phyloP scores from a whole-genome alignment of 2,888 invertebrate genomes.

The Standfussiana lucernea region DNA sequence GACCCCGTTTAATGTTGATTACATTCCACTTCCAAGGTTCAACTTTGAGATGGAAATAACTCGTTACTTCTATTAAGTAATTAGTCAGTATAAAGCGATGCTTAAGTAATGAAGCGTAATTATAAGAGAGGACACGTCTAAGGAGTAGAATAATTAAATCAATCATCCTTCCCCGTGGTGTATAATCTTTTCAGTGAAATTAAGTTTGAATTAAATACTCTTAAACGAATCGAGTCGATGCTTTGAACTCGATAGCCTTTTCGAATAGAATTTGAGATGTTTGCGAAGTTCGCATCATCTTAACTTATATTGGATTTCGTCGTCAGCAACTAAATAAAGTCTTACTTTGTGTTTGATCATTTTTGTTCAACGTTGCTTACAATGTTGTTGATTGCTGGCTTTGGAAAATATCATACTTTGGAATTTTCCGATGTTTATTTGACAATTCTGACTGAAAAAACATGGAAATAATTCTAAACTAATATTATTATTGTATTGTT shows the following conservation, averaged over 20 bases:
- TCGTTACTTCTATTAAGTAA: constrained; percentile 90
- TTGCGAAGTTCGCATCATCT: constrained; percentile 74
- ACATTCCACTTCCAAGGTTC: constrained; percentile 81
- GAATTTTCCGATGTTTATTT: not conserved
- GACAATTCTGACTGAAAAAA: not conserved
- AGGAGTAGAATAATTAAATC: constrained; percentile 89
- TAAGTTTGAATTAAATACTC: constrained; percentile 87
- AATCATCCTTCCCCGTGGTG: constrained; percentile 87
- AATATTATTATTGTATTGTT: not conserved
- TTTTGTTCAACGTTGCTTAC: constrained; percentile 23
- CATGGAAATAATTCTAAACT: not conserved
- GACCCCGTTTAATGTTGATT: constrained; percentile 86
- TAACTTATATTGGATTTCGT: constrained; percentile 77
- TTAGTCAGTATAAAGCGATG: constrained; percentile 90
- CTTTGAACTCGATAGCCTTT: constrained; percentile 83
- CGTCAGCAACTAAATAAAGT: constrained; percentile 63
- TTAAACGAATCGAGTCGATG: constrained; percentile 78
- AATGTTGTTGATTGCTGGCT: constrained; percentile 31
- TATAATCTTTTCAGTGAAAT: constrained; percentile 89
- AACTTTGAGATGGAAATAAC: constrained; percentile 89
- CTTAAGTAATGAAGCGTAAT: constrained; percentile 90
- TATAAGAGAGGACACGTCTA: constrained; percentile 90
- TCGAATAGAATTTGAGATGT: constrained; percentile 78
- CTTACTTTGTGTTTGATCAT: constrained; percentile 62
- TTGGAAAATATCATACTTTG: not conserved